phyloP scores from a whole-genome alignment of 2,113 vertebrate genomes.

The Cervus canadensis region DNA sequence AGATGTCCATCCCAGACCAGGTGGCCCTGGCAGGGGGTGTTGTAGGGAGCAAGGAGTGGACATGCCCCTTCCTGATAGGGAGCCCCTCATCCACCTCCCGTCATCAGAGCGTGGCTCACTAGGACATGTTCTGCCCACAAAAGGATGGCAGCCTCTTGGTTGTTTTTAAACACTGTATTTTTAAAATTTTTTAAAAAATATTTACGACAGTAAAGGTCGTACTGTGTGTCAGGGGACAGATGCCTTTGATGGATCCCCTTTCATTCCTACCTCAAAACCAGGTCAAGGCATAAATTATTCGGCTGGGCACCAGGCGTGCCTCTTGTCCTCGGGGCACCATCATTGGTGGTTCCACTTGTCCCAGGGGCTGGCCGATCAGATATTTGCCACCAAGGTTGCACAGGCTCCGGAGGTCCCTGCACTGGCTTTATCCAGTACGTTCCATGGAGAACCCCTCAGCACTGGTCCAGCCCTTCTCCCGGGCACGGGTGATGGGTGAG shows the following conservation, averaged over 20 bases:
- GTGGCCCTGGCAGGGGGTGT: not conserved
- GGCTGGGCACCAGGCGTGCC: slow-evolving; percentile 56
- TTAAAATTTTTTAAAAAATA: slow-evolving; percentile 68
- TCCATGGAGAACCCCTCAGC: slow-evolving; percentile 55
- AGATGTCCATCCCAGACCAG: not conserved
- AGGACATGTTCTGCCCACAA: not conserved
- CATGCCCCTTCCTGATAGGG: not conserved
- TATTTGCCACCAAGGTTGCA: not conserved
- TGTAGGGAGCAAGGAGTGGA: not conserved
- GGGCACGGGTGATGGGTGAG: not conserved
- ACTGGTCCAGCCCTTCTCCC: not conserved
- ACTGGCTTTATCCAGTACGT: slow-evolving; percentile 73
- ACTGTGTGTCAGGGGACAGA: not conserved
- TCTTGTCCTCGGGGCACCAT: slow-evolving; percentile 20
- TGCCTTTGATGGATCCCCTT: slow-evolving; percentile 31
- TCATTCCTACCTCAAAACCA: slow-evolving; percentile 70
- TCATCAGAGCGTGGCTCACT: not conserved
- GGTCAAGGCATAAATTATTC: slow-evolving; percentile 81
- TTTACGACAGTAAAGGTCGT: slow-evolving; percentile 38
- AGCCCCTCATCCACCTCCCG: not conserved
- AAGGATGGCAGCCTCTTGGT: not conserved
- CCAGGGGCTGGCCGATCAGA: not conserved
- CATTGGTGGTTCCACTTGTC: not conserved
- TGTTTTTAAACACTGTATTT: slow-evolving; percentile 62
- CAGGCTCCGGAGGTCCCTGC: not conserved